Evolutionary conservation across 2,888 invertebrate species (phyloP).

Genomic region (Caradrina kadenii): DNA sequence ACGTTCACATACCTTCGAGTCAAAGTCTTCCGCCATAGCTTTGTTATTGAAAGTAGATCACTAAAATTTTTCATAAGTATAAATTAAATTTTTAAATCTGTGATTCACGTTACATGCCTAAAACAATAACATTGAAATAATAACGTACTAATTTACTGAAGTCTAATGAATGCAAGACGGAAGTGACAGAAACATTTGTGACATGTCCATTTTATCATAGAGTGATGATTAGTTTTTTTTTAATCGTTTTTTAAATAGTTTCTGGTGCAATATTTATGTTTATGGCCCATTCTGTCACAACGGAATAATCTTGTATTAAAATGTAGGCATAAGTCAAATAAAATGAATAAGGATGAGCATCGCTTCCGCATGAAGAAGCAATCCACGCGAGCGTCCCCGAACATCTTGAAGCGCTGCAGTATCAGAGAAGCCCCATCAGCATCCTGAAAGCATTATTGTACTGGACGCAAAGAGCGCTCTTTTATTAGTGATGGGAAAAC

Average conservation of each 20-base stretch:
- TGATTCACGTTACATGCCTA: conserved; percentile 32
- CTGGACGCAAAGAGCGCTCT: too few relatives aligned
- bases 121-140: conserved; percentile 2
- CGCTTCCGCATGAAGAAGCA: too few relatives aligned
- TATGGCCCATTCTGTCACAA: background rate
- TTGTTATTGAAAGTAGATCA: conserved; percentile 59
- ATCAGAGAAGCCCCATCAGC: too few relatives aligned
- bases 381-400: too few relatives aligned
- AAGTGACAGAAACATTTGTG: conserved; percentile 18
- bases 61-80: conserved; percentile 72
- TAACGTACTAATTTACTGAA: background rate
- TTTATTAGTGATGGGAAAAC: too few relatives aligned
- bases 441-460: too few relatives aligned
- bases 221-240: conserved; percentile 5
- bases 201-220: conserved; percentile 11
- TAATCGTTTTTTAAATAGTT: conserved; percentile 9
- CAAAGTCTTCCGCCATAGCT: conserved; percentile 68
- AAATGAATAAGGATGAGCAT: background rate
- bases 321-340: background rate
- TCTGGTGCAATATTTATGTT: background rate
- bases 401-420: too few relatives aligned
- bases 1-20: conserved; percentile 75
- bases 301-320: background rate
- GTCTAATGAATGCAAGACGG: background rate
- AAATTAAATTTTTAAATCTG: background rate